phyloP scores from a whole-genome alignment of 2,888 invertebrate genomes.

The Physocephala rufipes region DNA sequence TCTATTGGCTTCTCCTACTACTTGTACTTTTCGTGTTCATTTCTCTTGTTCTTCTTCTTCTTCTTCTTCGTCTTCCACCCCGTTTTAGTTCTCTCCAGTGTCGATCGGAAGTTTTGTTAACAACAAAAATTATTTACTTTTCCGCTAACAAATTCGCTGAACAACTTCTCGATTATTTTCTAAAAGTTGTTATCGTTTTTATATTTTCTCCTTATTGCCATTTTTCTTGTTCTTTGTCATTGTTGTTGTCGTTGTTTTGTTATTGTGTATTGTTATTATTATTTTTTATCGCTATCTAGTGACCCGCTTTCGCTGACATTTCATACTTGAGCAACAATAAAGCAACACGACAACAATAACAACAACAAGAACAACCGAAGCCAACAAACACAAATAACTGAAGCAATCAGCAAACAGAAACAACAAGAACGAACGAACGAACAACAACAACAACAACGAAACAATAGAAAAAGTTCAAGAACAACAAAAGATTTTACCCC shows the following conservation, averaged over 20 bases:
- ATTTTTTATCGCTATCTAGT: background rate
- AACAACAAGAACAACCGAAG: constrained; percentile 1
- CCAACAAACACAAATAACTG: too few species aligned
- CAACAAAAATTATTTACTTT: too few species aligned
- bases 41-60: too few species aligned
- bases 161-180: background rate
- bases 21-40: too few species aligned
- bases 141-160: background rate
- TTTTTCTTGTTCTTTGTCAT: background rate
- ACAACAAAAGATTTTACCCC: constrained; percentile 30
- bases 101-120: too few species aligned
- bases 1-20: too few species aligned
- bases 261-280: background rate
- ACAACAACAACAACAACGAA: constrained; percentile 23
- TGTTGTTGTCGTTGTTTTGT: background rate
- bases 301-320: constrained; percentile 3
- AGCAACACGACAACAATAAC: background rate
- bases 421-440: constrained; percentile 4
- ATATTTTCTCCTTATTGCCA: background rate
- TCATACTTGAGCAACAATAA: constrained; percentile 8
- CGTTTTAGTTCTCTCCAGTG: too few species aligned
- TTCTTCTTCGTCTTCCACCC: too few species aligned
- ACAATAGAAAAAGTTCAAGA: constrained; percentile 1
- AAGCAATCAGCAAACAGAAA: too few species aligned
- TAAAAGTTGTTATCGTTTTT: background rate